Evolutionary conservation across 2,888 invertebrate species (phyloP).

Genomic region (Rotaria macrura): DNA sequence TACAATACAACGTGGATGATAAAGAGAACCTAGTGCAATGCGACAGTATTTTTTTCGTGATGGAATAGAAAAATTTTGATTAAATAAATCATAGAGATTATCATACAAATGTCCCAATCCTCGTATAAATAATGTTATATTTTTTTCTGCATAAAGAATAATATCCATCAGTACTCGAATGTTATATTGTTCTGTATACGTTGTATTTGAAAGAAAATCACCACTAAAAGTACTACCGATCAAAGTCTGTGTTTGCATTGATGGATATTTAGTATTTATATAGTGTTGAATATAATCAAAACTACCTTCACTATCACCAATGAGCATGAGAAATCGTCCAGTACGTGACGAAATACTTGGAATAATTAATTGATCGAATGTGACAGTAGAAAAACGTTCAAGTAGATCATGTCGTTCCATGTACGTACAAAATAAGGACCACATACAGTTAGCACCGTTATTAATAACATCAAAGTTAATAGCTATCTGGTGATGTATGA

Average conservation of each 20-base stretch:
- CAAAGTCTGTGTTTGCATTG: neutral
- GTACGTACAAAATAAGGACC: neutral
- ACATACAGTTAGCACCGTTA: neutral
- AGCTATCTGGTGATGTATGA: neutral
- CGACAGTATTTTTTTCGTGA: neutral
- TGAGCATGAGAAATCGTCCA: neutral
- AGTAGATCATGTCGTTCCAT: neutral
- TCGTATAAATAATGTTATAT: neutral
- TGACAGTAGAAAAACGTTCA: neutral
- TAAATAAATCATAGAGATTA: constrained; percentile 7
- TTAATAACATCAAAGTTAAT: neutral
- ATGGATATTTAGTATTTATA: neutral
- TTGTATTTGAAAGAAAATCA: neutral
- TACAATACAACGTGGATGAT: neutral
- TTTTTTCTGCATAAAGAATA: neutral
- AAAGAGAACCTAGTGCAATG: neutral
- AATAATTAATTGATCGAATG: neutral
- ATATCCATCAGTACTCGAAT: neutral
- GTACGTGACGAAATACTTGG: neutral
- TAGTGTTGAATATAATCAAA: constrained; percentile 7
- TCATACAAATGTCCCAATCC: neutral
- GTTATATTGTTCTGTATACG: neutral
- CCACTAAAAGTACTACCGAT: neutral
- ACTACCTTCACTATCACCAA: neutral
- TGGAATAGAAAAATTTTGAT: neutral